A percentile compares a stretch with the other conserved stretches of the same genome.
These are phyloP conservation scores for Erebia aethiops DNA, from an alignment of 2,888 invertebrate genomes.

Conservation along the genomic window DNA sequence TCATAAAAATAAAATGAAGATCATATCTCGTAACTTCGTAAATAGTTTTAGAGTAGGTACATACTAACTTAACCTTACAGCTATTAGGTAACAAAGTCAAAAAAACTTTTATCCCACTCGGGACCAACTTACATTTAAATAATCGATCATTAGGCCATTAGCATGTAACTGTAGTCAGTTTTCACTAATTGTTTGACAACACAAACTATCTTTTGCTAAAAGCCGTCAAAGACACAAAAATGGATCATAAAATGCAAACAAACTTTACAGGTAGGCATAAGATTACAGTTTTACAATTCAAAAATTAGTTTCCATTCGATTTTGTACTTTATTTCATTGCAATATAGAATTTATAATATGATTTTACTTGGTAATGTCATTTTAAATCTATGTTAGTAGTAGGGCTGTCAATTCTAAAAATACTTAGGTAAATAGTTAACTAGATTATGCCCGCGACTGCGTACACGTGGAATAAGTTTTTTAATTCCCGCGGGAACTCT, in stretches of 20 bases:
- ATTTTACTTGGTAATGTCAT: conserved; percentile 21
- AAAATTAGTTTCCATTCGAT: conserved; percentile 18
- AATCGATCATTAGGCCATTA: conserved; percentile 35
- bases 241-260: conserved; percentile 26
- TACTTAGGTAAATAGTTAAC: too few relatives aligned
- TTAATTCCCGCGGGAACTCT: too few relatives aligned
- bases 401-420: conserved; percentile 5
- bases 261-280: conserved; percentile 15
- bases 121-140: conserved; percentile 3
- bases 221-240: conserved; percentile 6
- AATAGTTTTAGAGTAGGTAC: too few relatives aligned
- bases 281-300: background rate
- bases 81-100: background rate
- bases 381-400: conserved; percentile 15
- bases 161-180: conserved; percentile 26
- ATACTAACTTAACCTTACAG: background rate
- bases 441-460: too few relatives aligned
- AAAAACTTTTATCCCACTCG: background rate
- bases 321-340: conserved; percentile 34
- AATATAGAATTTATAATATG: conserved; percentile 35
- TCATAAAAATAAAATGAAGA: too few relatives aligned
- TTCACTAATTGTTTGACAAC: conserved; percentile 33
- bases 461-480: too few relatives aligned
- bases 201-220: conserved; percentile 11
- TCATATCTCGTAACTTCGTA: too few relatives aligned